Evolutionary conservation across 1,140 invertebrate species (phyloP).

Genomic region (Zaprionus kolodkinae): DNA sequence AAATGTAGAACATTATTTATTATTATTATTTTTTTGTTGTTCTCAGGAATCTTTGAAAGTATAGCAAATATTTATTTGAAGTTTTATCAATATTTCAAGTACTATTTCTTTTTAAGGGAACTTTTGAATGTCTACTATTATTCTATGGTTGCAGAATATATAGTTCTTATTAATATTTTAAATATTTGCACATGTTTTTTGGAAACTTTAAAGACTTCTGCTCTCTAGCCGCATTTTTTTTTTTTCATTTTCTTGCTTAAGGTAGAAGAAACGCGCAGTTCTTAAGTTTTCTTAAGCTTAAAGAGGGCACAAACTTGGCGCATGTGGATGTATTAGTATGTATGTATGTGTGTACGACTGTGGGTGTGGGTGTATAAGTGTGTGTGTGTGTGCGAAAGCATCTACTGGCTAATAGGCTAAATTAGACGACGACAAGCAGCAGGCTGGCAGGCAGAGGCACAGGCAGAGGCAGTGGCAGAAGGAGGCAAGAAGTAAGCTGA

Average conservation of each 20-base stretch:
- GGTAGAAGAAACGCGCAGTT: neutral
- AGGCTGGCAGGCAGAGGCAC: neutral
- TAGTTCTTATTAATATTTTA: too few species aligned
- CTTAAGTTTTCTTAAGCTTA: slow-evolving; percentile 19
- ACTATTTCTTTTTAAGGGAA: too few species aligned
- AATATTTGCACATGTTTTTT: too few species aligned
- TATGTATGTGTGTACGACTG: slow-evolving; percentile 3
- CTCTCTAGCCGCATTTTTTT: too few species aligned
- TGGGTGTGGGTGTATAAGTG: slow-evolving; percentile 28
- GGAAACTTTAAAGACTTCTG: neutral
- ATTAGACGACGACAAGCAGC: slow-evolving; percentile 56
- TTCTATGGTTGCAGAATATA: too few species aligned
- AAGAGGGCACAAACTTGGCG: slow-evolving; percentile 16
- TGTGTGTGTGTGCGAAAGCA: slow-evolving; percentile 61
- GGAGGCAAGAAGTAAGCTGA: slow-evolving; percentile 9
- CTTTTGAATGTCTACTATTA: too few species aligned
- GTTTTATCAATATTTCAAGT: too few species aligned
- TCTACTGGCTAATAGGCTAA: slow-evolving; percentile 76
- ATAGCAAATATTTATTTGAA: too few species aligned
- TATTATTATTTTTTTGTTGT: neutral
- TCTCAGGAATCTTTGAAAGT: too few species aligned
- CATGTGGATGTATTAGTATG: neutral
- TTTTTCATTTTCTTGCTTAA: neutral
- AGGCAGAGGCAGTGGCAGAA: too few species aligned
- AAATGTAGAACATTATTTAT: slow-evolving; percentile 6